A percentile compares a stretch with the other conserved stretches of the same genome.
Conservation (phyloP, 2,888 invertebrate species). For the Hofmannophila pseudospretella region DNA sequence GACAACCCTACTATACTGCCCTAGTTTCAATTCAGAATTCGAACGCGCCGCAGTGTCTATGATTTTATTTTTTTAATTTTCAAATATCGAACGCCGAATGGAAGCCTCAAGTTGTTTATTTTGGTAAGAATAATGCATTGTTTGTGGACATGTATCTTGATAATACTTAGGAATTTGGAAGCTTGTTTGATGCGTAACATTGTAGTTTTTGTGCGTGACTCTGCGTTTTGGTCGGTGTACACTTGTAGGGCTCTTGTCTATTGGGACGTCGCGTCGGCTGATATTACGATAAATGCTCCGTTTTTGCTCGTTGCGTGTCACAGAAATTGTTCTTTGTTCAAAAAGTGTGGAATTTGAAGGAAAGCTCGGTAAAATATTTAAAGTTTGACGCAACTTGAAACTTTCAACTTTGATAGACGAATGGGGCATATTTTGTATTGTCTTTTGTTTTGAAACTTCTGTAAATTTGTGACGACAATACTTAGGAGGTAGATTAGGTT, state of each 20-base stretch:
- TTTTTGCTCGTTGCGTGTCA: too few relatives aligned
- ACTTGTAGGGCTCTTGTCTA: constrained; percentile 3
- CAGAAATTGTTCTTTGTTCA: too few relatives aligned
- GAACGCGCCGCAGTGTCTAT: constrained; percentile 57
- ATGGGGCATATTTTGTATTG: too few relatives aligned
- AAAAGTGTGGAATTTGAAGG: too few relatives aligned
- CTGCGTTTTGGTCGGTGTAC: constrained; percentile 38
- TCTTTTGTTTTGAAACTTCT: too few relatives aligned
- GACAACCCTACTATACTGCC: constrained; percentile 43
- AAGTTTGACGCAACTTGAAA: too few relatives aligned
- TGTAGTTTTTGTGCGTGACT: constrained; percentile 49
- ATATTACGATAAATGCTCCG: too few relatives aligned
- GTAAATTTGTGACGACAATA: too few relatives aligned
- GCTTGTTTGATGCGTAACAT: constrained; percentile 40
- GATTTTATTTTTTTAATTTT: constrained; percentile 53
- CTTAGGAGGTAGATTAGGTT: too few relatives aligned
- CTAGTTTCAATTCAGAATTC: constrained; percentile 52
- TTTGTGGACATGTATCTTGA: constrained; percentile 68
- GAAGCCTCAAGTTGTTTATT: constrained; percentile 56
- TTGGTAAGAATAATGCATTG: constrained; percentile 68
- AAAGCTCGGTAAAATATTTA: too few relatives aligned
- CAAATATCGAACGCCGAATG: constrained; percentile 43
- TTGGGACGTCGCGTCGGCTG: too few relatives aligned
- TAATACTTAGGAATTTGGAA: constrained; percentile 52
- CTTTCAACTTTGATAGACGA: too few relatives aligned